Base-by-base conservation (phyloP, 2,888 invertebrate genomes). In the Gortyna flavago region DNA sequence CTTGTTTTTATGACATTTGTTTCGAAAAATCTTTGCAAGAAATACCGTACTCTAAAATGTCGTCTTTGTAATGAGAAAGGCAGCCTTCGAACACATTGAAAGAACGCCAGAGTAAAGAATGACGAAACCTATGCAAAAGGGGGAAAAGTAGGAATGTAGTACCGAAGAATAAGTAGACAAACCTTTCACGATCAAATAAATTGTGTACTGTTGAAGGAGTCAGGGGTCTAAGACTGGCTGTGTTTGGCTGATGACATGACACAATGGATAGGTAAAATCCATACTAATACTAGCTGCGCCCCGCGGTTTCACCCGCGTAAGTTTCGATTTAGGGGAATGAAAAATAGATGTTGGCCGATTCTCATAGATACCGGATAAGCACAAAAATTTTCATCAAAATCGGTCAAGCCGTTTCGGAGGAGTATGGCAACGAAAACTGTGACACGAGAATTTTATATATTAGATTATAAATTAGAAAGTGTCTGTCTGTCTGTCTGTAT, bases 161-260 rank as follows among this genome's bases (percentile, higher is more conserved):
- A 75, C 41, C 74, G 73, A 76, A 25, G 74, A 79, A 74, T 83
- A 84, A 83, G 35, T 85, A 85, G 86, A 62, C 69, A 79, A 84
- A 85, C 86, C 84, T 85, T 85, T 85, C 84, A 85, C 86, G 84
- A 85, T 72, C 74, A 79, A 79, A 85, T 85, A 85, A 85, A 85
- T 85, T 83, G 86, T 85, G 59, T 57, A 76, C 66, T 57, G 72
- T 69, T 74, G 64, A 70, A 70, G 75, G 51, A 84, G 85, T 78
- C 85, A 85, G 48, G 83, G 76, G 86, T 85, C 72, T 72, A 25
- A 85, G 72, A 75, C 66, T 67, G 71, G 72, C 83, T 82, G 75
- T 72, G 69, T 71, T 75, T 48, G 71, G 51, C 71, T 69, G 79
- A 79, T 82, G 77, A 77, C 73, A 72, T 77, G 72, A 65, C 72